phyloP scores from a whole-genome alignment of 2,888 invertebrate genomes.

The Prenolepis imparis region DNA sequence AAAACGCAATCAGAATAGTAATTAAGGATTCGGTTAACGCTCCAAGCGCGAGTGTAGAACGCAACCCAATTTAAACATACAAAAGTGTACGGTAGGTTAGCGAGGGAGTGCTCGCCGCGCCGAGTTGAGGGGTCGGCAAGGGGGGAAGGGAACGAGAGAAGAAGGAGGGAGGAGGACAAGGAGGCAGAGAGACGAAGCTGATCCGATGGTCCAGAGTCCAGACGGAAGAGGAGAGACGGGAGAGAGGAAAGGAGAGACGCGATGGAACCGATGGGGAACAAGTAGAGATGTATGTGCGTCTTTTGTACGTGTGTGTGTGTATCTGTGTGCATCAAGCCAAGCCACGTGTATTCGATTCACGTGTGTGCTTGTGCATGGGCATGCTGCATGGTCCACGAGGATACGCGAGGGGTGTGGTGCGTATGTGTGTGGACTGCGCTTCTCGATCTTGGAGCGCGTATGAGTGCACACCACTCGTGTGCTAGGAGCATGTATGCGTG shows the following conservation, averaged over 20 bases:
- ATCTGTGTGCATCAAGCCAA: constrained; percentile 7
- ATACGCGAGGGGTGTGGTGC: constrained; percentile 55
- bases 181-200: constrained; percentile 50
- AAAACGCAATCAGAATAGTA: constrained; percentile 83
- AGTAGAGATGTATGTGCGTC: constrained; percentile 28
- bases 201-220: constrained; percentile 26
- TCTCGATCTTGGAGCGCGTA: constrained; percentile 21
- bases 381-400: constrained; percentile 39
- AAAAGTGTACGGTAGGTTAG: constrained; percentile 80
- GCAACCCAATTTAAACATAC: constrained; percentile 82
- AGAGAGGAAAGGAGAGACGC: constrained; percentile 59
- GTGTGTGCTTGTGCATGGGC: constrained; percentile 29
- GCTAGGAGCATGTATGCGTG: background rate
- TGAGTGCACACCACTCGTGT: constrained; percentile 16
- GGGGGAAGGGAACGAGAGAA: constrained; percentile 48
- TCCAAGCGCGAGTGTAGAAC: constrained; percentile 80
- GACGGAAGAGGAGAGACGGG: constrained; percentile 48
- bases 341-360: constrained; percentile 35
- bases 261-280: constrained; percentile 65
- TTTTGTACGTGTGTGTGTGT: constrained; percentile 5
- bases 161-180: constrained; percentile 39
- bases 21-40: constrained; percentile 84
- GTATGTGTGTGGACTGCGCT: constrained; percentile 21
- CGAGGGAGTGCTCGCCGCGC: constrained; percentile 66
- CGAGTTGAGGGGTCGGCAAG: constrained; percentile 50